phyloP scores from a whole-genome alignment of 1,140 invertebrate genomes.

The Delia radicum region DNA sequence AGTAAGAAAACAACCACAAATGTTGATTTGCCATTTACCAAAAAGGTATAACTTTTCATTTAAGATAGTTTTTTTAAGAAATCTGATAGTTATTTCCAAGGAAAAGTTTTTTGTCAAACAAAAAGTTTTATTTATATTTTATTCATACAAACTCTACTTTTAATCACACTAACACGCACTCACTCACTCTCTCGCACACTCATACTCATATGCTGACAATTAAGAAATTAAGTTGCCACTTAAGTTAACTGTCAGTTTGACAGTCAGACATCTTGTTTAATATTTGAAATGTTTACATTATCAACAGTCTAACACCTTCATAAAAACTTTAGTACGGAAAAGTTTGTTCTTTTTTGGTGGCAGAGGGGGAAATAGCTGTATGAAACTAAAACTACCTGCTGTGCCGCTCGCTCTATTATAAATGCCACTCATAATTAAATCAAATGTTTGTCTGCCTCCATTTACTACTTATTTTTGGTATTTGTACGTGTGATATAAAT shows the following conservation, averaged over 20 bases:
- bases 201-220: slow-evolving; percentile 49
- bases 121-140: not conserved
- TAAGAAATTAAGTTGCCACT: slow-evolving; percentile 57
- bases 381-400: not conserved
- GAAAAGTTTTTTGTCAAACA: not conserved
- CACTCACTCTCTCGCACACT: not conserved
- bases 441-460: slow-evolving; percentile 51
- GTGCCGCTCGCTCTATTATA: slow-evolving; percentile 33
- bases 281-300: slow-evolving; percentile 43
- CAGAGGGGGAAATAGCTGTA: not conserved
- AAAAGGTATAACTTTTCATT: not conserved
- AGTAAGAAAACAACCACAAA: not conserved
- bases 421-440: slow-evolving; percentile 57
- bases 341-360: not conserved
- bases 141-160: slow-evolving; percentile 15
- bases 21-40: not conserved
- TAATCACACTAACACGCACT: not conserved
- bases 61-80: slow-evolving; percentile 1
- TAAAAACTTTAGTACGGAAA: not conserved
- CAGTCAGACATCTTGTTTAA: slow-evolving; percentile 40
- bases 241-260: slow-evolving; percentile 54
- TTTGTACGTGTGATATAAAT: too few relatives aligned
- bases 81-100: slow-evolving; percentile 25
- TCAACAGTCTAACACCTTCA: slow-evolving; percentile 56
- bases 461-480: too few relatives aligned